Base-by-base conservation (phyloP, 2,113 vertebrate genomes). In the Stegostoma tigrinum region DNA sequence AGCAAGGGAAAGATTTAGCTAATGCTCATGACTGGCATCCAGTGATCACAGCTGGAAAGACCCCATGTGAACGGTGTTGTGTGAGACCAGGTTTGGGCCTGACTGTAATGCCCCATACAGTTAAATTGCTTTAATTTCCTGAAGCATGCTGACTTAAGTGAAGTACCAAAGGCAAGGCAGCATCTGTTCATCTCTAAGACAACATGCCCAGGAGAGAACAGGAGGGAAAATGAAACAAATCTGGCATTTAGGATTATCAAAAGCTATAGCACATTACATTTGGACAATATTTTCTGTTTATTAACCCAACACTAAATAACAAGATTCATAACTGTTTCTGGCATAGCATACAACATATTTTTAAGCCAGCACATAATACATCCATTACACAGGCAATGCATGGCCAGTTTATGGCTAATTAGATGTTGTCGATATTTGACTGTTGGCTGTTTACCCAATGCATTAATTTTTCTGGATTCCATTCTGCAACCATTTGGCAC, bases 271-370 rank as follows among this genome's bases (percentile, higher is more conserved):
- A 86, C 24, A 23, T 87, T 70, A 10, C 87, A 90, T 61, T 61
- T 90, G 48, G 87, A 68, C 91, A 94, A 23, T 94, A 66, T 94
- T 94, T 45, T 42, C 1, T 68, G n/a, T 94, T 45, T 67, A 94
- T 68, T 67, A 94, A 27, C 66, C 64, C 7, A 38, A 34, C 17
- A 42, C 42, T 68, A 94, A 45, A 24, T 67, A 94, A 70, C n/a
- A 27, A 45, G 64, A 68, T 94, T 94, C 38, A 64, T 68, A 68
- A 68, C 91, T 68, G 17, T 45, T 68, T 15, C 64, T 94, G 91
- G 66, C 64, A 70, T 70, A 68, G 45, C 38, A 45, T 42, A 27
- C n/a, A 68, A 45, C 27, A 64, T 61, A 30, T 52, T 70, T 68
- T 70, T 45, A 8, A 94, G 34, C 61, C 91, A 94, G 91, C 34